phyloP scores from a whole-genome alignment of 2,888 invertebrate genomes.

The Orchestes rusci region DNA sequence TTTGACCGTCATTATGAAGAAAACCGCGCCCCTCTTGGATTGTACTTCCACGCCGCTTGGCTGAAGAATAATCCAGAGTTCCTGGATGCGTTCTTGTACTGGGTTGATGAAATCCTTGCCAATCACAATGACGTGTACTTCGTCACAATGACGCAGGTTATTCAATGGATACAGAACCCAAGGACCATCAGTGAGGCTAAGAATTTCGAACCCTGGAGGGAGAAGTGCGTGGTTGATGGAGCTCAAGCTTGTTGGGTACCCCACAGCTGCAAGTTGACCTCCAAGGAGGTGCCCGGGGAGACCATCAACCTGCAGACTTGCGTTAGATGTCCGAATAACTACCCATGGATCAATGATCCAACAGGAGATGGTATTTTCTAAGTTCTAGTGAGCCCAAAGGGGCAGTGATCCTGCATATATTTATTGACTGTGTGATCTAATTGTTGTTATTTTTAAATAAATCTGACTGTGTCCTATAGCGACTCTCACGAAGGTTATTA shows the following conservation, averaged over 20 bases:
- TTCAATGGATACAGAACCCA: conserved; percentile 93
- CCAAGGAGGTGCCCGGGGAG: conserved; percentile 90
- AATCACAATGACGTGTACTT: conserved; percentile 90
- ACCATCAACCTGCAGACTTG: conserved; percentile 91
- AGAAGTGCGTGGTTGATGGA: conserved; percentile 86
- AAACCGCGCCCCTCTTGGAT: conserved; percentile 80
- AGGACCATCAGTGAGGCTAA: conserved; percentile 76
- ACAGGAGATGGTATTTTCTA: conserved; percentile 86
- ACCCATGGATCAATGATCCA: conserved; percentile 92
- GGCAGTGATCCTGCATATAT: conserved; percentile 15
- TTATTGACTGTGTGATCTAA: conserved; percentile 40
- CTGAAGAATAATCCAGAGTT: conserved; percentile 88
- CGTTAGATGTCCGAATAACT: conserved; percentile 87
- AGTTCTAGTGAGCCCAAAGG: conserved; percentile 38
- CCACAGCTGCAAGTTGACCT: conserved; percentile 83
- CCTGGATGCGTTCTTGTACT: conserved; percentile 85
- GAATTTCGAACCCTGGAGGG: conserved; percentile 92
- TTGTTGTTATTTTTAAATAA: conserved; percentile 37
- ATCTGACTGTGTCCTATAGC: conserved; percentile 29
- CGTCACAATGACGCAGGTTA: conserved; percentile 93
- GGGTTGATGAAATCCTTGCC: conserved; percentile 82
- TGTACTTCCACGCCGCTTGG: conserved; percentile 93
- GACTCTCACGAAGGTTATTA: conserved; percentile 31
- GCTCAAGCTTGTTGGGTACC: conserved; percentile 80
- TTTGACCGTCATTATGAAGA: conserved; percentile 88